Percentiles rank a stretch among this genome's conserved stretches.
These are phyloP conservation scores for Xenopus borealis DNA, from an alignment of 2,113 vertebrate genomes.

Conservation along the genomic window DNA sequence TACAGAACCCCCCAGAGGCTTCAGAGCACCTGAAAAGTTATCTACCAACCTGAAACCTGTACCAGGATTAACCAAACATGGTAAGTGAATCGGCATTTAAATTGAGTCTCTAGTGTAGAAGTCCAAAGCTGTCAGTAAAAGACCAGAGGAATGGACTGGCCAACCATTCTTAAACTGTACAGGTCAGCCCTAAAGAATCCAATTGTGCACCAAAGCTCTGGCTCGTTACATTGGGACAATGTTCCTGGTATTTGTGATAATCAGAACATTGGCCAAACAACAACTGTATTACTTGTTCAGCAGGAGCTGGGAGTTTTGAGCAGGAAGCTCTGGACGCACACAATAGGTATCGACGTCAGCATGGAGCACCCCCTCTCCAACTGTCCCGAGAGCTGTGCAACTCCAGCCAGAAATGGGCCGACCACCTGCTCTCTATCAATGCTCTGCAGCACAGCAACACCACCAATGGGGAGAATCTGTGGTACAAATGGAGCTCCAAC, in stretches of 20 bases:
- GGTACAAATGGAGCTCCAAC: conserved; percentile 35
- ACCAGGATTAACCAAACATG: neutral
- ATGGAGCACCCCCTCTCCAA: conserved; percentile 44
- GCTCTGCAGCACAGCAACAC: conserved; percentile 54
- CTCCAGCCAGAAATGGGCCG: conserved; percentile 61
- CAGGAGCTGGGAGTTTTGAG: conserved; percentile 45
- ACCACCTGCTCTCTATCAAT: conserved; percentile 45
- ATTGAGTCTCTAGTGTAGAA: neutral
- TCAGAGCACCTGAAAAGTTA: conserved; percentile 11
- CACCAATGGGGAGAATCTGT: conserved; percentile 63
- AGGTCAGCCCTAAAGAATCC: too few relatives aligned
- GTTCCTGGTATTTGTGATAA: neutral
- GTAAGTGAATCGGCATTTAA: neutral
- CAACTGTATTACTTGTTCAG: neutral
- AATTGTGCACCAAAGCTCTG: too few relatives aligned
- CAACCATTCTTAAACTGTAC: too few relatives aligned
- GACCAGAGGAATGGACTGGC: too few relatives aligned
- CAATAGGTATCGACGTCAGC: conserved; percentile 57
- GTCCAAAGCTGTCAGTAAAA: neutral
- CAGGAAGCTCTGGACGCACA: conserved; percentile 58
- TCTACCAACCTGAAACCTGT: conserved; percentile 8
- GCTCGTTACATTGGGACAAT: too few relatives aligned
- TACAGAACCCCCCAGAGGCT: neutral
- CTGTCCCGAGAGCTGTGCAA: conserved; percentile 47
- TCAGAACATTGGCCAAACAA: neutral